Percentiles rank a stretch among this genome's conserved stretches.
These are phyloP conservation scores for Gobius niger DNA, from an alignment of 2,113 vertebrate species.

Conservation along the genomic window DNA sequence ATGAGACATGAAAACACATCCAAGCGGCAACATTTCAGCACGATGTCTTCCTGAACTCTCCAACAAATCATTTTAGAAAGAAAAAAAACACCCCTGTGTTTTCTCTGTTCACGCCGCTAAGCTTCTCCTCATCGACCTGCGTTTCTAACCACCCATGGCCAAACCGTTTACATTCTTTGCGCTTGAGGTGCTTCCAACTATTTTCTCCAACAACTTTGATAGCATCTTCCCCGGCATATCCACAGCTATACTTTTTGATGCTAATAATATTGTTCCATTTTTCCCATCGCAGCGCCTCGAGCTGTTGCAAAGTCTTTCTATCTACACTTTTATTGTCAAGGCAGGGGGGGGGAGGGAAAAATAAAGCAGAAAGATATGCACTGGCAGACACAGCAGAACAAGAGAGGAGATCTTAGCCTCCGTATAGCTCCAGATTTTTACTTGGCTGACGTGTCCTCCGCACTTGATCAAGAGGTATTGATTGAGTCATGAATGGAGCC, in stretches of 20 bases:
- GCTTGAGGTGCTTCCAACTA: neutral
- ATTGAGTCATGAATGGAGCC: slow-evolving; percentile 48
- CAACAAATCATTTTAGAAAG: no score
- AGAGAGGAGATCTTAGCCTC: slow-evolving; percentile 4
- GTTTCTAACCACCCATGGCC: neutral
- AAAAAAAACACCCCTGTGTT: no score
- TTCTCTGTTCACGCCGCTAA: no score
- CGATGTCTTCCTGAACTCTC: no score
- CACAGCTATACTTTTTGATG: slow-evolving; percentile 6
- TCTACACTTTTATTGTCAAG: slow-evolving; percentile 14
- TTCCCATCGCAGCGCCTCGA: slow-evolving; percentile 4
- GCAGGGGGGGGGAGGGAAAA: neutral
- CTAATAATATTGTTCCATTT: slow-evolving; percentile 7
- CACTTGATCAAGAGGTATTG: slow-evolving; percentile 44
- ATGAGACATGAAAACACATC: no score
- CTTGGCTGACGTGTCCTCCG: slow-evolving; percentile 28
- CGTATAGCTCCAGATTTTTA: slow-evolving; percentile 41
- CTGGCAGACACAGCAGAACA: neutral
- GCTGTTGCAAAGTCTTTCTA: neutral
- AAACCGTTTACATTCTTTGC: neutral
- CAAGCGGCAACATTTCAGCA: no score
- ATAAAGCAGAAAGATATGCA: neutral
- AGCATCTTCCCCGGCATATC: slow-evolving; percentile 2
- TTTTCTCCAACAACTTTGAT: neutral
- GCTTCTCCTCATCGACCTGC: neutral